These are phyloP conservation scores for Drosophila pseudotalamancana DNA, from an alignment of 2,888 invertebrate species.

Conservation along the genomic window DNA sequence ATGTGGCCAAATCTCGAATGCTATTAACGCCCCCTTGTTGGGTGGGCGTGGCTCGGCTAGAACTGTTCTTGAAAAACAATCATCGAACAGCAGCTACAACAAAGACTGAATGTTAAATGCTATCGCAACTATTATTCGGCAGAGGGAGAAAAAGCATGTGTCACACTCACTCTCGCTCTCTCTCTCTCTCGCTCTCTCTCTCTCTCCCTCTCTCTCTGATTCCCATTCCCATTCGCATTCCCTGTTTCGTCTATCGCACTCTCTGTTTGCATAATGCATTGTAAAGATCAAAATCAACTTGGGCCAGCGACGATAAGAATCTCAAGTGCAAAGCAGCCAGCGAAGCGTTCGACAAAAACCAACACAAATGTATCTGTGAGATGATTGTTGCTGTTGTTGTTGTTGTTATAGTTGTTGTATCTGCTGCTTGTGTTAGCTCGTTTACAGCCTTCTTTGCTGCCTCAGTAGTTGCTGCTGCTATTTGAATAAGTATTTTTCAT, in stretches of 20 bases:
- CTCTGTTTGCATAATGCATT: slow-evolving; percentile 69
- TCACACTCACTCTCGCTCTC: too few relatives aligned
- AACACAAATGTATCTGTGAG: slow-evolving; percentile 60
- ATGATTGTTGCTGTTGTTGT: slow-evolving; percentile 30
- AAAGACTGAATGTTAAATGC: slow-evolving; percentile 25
- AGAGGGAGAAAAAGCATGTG: slow-evolving; percentile 5
- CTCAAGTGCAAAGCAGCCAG: slow-evolving; percentile 77
- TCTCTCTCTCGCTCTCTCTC: neutral
- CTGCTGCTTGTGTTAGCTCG: slow-evolving; percentile 55
- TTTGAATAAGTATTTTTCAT: slow-evolving; percentile 77
- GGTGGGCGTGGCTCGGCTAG: slow-evolving; percentile 8
- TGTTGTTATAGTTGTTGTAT: slow-evolving; percentile 15
- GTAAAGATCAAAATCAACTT: slow-evolving; percentile 78
- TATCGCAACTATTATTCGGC: slow-evolving; percentile 35
- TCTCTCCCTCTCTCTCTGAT: neutral
- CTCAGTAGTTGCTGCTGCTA: slow-evolving; percentile 66
- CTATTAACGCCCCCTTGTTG: slow-evolving; percentile 6
- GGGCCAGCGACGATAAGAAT: slow-evolving; percentile 70
- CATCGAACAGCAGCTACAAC: slow-evolving; percentile 20
- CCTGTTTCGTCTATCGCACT: slow-evolving; percentile 35
- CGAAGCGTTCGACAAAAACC: slow-evolving; percentile 76
- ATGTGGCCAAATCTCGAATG: slow-evolving; percentile 45
- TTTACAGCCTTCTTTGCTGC: slow-evolving; percentile 67
- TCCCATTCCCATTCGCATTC: neutral
- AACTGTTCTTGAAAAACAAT: slow-evolving; percentile 47